Evolutionary conservation across 1,140 invertebrate species (phyloP), one percentile per base, ranked within the genome.

Genomic region (Tetramorium alpestre): DNA sequence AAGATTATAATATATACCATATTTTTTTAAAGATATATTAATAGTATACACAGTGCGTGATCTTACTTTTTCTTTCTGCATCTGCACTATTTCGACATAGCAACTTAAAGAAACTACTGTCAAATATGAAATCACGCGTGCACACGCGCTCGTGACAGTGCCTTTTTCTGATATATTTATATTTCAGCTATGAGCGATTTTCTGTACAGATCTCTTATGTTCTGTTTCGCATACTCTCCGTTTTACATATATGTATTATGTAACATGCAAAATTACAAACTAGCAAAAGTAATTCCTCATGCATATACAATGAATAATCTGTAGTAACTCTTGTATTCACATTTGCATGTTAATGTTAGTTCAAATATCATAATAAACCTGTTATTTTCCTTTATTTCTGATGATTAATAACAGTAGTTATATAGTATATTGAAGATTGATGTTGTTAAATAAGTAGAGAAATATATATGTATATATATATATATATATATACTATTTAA

Each of bases 41-140:
- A 90, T 93, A 92, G 87, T 93, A 92, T 93, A 93, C 91, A 93
- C 89, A 93, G 11, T 54, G 47, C 70, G 90, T 92, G 85, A 90
- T 90, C 70, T 76, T 84, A 78, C 47, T 88, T 75, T 69, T 82
- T 13, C 58, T 33, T 33, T 2, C 54, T 28, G 16, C 28, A 56
- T 49, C 25, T 75, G 47, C 33, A 69, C 49, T 82, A 62, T 49
- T 85, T 85, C 65, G 51, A 62, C 60, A 86, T 67, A 77, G 70
- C 62, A 92, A 91, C 86, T 85, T 86, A 90, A 88, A 90, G 87
- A 69, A 69, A 69, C 22, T 65, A 87, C 51, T 73, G 54, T 78
- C 86, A 92, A 90, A 76, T 75, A 80, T 56, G 85, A 91, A 86
- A 81, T 18, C 64, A 85, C 44, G 33, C 33, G 33, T 22, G 22